A percentile compares a stretch with the other conserved stretches of the same genome.
phyloP scores from a whole-genome alignment of 1,140 invertebrate species.

The Homalodisca vitripennis region DNA sequence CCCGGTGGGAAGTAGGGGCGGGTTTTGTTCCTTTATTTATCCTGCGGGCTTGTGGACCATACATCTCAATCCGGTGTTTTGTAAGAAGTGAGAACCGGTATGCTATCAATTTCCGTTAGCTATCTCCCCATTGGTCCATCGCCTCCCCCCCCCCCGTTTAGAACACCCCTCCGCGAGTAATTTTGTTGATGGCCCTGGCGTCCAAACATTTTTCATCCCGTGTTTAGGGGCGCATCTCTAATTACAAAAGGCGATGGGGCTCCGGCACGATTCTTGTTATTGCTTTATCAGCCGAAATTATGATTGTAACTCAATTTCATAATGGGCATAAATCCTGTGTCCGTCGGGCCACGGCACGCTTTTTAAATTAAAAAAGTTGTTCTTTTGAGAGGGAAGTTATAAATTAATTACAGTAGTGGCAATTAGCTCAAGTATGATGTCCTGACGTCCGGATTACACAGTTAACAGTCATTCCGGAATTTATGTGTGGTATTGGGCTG shows the following conservation, averaged over 20 bases:
- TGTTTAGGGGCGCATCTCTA: neutral
- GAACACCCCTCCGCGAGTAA: neutral
- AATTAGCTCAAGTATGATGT: too few species aligned
- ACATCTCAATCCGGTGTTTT: conserved; percentile 4
- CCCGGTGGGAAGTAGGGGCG: neutral
- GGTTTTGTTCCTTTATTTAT: neutral
- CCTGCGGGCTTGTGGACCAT: neutral
- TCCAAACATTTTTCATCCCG: conserved; percentile 12
- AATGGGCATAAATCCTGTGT: neutral
- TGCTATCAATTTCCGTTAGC: conserved; percentile 17
- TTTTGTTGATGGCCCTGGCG: conserved; percentile 12
- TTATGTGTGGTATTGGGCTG: too few species aligned
- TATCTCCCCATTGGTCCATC: conserved; percentile 22
- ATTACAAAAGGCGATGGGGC: neutral
- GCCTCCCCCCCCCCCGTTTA: neutral
- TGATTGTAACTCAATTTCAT: neutral
- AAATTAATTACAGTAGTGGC: conserved; percentile 15
- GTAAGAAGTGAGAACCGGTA: neutral
- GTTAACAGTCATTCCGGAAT: too few species aligned
- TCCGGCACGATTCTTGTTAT: neutral
- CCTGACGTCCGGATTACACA: too few species aligned
- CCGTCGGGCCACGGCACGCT: neutral
- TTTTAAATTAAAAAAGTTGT: neutral
- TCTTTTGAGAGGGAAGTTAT: neutral
- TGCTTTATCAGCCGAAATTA: neutral